Percentiles rank a stretch among this genome's conserved stretches.
Evolutionary conservation across 2,888 invertebrate species (phyloP).

Genomic region (Celastrina argiolus): DNA sequence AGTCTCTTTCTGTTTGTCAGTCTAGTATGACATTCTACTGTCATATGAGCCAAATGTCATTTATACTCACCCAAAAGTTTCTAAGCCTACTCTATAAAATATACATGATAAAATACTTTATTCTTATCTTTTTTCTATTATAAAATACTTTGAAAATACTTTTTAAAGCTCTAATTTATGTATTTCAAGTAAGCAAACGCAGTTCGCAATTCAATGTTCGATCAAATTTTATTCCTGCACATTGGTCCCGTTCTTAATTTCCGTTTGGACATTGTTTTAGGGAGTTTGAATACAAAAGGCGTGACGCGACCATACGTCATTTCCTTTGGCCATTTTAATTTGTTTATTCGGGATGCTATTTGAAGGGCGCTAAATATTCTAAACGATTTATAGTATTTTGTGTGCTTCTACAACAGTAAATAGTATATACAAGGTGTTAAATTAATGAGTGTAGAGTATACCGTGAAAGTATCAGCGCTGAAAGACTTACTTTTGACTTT

Average conservation of each 20-base stretch:
- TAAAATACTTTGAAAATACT: not conserved
- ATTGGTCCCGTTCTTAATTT: constrained; percentile 52
- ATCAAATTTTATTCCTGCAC: constrained; percentile 23
- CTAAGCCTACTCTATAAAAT: too few relatives aligned
- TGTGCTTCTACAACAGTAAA: not conserved
- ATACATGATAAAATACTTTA: too few relatives aligned
- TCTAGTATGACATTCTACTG: too few relatives aligned
- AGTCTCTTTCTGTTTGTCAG: too few relatives aligned
- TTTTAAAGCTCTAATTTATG: not conserved
- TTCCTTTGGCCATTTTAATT: constrained; percentile 71
- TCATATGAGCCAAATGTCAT: too few relatives aligned
- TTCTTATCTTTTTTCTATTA: too few relatives aligned
- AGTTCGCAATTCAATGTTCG: constrained; percentile 28
- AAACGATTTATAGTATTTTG: not conserved
- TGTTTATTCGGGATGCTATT: constrained; percentile 46
- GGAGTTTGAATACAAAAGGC: constrained; percentile 63
- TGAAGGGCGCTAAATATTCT: constrained; percentile 33
- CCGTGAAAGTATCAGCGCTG: too few relatives aligned
- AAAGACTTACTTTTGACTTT: too few relatives aligned
- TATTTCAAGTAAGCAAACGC: constrained; percentile 18
- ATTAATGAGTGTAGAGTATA: too few relatives aligned
- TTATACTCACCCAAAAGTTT: too few relatives aligned
- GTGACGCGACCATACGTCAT: constrained; percentile 65
- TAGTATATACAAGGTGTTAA: too few relatives aligned
- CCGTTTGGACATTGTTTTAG: constrained; percentile 70